These are phyloP conservation scores for Zygaena filipendulae DNA, from an alignment of 2,888 invertebrate species.

Conservation along the genomic window DNA sequence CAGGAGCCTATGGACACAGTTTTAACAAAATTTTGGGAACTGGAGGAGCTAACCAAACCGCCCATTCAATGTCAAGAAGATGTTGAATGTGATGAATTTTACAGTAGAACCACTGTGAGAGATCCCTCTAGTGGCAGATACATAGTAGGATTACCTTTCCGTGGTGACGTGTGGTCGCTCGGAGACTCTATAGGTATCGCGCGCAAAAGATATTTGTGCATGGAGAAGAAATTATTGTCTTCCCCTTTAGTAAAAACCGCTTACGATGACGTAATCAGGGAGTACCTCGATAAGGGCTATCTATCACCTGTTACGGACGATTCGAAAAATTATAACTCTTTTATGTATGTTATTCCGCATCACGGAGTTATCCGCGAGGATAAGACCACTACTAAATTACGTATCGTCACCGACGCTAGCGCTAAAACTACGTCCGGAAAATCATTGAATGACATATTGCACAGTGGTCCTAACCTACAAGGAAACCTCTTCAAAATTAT, in stretches of 20 bases:
- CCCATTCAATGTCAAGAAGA: slow-evolving; percentile 7
- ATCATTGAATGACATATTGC: slow-evolving; percentile 14
- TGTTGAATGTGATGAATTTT: slow-evolving; percentile 11
- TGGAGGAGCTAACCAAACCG: slow-evolving; percentile 3
- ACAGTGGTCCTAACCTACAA: slow-evolving; percentile 14
- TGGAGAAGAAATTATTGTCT: too few species aligned
- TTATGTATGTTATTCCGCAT: too few species aligned
- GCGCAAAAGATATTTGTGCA: too few species aligned
- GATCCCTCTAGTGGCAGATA: slow-evolving; percentile 10
- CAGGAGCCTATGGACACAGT: slow-evolving; percentile 3
- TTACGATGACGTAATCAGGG: too few species aligned
- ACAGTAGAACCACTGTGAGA: slow-evolving; percentile 7
- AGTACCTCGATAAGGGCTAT: too few species aligned
- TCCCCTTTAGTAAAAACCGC: too few species aligned
- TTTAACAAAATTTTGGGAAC: slow-evolving; percentile 9
- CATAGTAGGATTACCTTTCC: slow-evolving; percentile 11
- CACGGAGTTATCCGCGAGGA: too few species aligned
- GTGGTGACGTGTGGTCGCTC: slow-evolving; percentile 5
- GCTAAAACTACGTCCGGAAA: too few species aligned
- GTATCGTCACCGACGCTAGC: too few species aligned
- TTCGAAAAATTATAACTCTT: too few species aligned
- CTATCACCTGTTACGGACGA: too few species aligned
- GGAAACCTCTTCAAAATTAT: slow-evolving; percentile 16
- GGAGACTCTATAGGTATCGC: slow-evolving; percentile 13
- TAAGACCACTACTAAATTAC: too few species aligned